phyloP scores from a whole-genome alignment of 1,140 invertebrate genomes.

The Aphaenogaster ashmeadi region DNA sequence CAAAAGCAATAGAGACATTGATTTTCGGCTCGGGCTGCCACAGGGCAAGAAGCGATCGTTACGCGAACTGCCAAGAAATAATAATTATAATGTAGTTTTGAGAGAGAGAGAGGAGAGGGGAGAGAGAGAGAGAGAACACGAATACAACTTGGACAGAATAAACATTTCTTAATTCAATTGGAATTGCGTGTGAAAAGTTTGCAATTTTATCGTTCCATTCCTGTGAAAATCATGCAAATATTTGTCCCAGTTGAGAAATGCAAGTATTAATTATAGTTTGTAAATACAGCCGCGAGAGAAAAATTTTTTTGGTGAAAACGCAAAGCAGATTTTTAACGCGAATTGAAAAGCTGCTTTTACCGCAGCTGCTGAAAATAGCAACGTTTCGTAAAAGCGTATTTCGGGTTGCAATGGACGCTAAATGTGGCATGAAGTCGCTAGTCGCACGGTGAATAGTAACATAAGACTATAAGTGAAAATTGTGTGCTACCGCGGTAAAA shows the following conservation, averaged over 20 bases:
- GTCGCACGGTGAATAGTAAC: background rate
- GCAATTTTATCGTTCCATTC: slow-evolving; percentile 38
- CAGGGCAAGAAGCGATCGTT: slow-evolving; percentile 39
- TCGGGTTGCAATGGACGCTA: background rate
- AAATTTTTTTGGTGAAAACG: slow-evolving; percentile 13
- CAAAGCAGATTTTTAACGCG: background rate
- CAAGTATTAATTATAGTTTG: slow-evolving; percentile 42
- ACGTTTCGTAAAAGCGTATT: slow-evolving; percentile 33
- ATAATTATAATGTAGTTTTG: slow-evolving; percentile 31
- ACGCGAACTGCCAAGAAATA: slow-evolving; percentile 44
- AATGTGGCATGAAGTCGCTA: background rate
- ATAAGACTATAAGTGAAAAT: slow-evolving; percentile 42
- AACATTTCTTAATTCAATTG: slow-evolving; percentile 25
- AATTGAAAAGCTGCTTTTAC: slow-evolving; percentile 3
- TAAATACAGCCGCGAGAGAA: slow-evolving; percentile 13
- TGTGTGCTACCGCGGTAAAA: background rate
- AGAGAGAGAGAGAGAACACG: background rate
- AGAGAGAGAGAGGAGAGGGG: background rate
- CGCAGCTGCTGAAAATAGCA: background rate
- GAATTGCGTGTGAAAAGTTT: slow-evolving; percentile 25
- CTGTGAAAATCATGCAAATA: slow-evolving; percentile 31
- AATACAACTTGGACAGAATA: slow-evolving; percentile 11
- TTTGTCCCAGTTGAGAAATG: slow-evolving; percentile 3
- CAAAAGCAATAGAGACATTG: slow-evolving; percentile 61
- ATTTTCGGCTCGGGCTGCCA: slow-evolving; percentile 21